These are phyloP conservation scores for Anseranas semipalmata DNA, from an alignment of 2,113 vertebrate genomes.

Conservation along the genomic window DNA sequence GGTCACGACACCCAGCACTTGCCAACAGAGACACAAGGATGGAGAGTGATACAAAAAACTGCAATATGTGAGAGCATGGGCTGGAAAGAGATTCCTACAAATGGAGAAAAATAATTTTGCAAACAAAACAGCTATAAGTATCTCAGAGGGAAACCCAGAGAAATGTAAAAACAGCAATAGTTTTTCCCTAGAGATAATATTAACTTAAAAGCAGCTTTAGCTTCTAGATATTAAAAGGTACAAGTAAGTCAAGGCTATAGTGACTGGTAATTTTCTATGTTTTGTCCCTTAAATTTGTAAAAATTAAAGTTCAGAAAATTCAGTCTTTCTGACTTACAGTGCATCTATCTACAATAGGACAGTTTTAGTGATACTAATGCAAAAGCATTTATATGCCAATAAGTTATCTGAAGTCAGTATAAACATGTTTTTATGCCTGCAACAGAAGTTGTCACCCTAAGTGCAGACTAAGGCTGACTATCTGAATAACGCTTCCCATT, in stretches of 20 bases:
- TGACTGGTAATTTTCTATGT: background rate
- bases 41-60: background rate
- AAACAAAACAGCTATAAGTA: background rate
- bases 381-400: background rate
- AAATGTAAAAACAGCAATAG: background rate
- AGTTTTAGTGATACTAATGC: background rate
- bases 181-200: background rate
- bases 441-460: background rate
- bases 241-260: background rate
- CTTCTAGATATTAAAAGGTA: background rate
- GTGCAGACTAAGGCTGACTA: background rate
- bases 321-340: background rate
- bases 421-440: background rate
- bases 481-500: background rate
- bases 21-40: background rate
- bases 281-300: background rate
- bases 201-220: background rate
- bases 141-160: background rate
- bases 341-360: background rate
- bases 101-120: background rate
- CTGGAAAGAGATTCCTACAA: background rate
- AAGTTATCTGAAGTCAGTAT: background rate
- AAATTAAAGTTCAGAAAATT: background rate
- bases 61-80: background rate
- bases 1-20: background rate